Evolutionary conservation across 2,113 vertebrate species (phyloP).

Genomic region (Alethe castanea): DNA sequence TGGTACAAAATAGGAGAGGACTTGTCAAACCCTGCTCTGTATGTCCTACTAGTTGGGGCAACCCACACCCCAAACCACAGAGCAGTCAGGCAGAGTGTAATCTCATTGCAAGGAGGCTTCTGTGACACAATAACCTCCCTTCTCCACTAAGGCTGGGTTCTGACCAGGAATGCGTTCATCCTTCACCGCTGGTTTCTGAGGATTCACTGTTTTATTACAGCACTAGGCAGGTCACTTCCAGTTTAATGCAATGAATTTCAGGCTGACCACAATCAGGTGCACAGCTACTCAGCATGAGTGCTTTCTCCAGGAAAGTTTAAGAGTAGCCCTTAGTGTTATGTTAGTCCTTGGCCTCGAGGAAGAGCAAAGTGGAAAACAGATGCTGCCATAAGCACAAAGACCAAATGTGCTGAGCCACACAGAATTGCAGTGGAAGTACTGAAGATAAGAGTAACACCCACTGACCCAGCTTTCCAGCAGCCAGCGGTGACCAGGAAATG

Average conservation of each 20-base stretch:
- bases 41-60: neutral
- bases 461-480: neutral
- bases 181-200: neutral
- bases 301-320: neutral
- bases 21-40: neutral
- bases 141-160: neutral
- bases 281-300: rapidly evolving
- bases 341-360: neutral
- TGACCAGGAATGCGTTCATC: neutral
- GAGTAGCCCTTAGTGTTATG: neutral
- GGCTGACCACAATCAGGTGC: neutral
- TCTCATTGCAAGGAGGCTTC: neutral
- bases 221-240: neutral
- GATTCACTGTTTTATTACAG: neutral
- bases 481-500: conserved; percentile 15
- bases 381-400: neutral
- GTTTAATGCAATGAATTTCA: neutral
- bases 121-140: neutral
- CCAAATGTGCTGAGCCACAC: neutral
- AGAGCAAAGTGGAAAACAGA: neutral
- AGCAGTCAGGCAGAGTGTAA: neutral
- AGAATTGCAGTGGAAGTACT: neutral
- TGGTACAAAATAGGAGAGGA: neutral
- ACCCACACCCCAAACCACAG: neutral
- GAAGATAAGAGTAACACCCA: neutral